Conservation (phyloP, 2,113 vertebrate genomes). For the Cnemophilus loriae region DNA sequence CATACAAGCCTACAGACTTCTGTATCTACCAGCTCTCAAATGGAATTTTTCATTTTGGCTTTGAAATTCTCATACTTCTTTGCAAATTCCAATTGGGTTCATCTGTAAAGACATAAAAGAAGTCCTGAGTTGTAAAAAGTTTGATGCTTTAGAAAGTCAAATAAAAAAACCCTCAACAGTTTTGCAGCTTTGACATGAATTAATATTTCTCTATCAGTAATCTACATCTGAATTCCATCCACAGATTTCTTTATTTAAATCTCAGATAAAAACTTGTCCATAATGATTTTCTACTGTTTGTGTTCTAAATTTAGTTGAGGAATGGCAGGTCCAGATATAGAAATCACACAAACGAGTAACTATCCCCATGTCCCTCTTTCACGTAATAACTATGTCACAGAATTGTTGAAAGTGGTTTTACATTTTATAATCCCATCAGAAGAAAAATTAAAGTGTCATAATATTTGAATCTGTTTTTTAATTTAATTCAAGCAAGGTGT, state of each 20-base stretch:
- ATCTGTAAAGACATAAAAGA: not conserved
- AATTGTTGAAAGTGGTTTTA: not conserved
- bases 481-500: not conserved
- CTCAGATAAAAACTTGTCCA: not conserved
- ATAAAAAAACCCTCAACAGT: not conserved
- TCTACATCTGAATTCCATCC: not conserved
- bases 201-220: not conserved
- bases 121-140: not conserved
- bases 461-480: not conserved
- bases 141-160: not conserved
- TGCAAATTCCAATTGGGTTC: not conserved
- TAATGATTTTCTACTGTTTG: not conserved
- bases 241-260: not conserved
- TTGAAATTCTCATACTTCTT: not conserved
- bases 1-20: not conserved
- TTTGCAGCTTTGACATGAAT: not conserved
- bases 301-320: not conserved
- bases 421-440: not conserved
- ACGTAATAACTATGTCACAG: not conserved
- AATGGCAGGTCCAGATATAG: not conserved
- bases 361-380: not conserved
- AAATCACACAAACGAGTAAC: not conserved
- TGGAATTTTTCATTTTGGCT: not conserved
- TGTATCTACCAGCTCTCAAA: not conserved
- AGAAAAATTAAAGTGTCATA: not conserved